Percentiles rank a stretch among this genome's conserved stretches.
phyloP scores from a whole-genome alignment of 2,797 vertebrate species.

The Bradypodion ventrale region DNA sequence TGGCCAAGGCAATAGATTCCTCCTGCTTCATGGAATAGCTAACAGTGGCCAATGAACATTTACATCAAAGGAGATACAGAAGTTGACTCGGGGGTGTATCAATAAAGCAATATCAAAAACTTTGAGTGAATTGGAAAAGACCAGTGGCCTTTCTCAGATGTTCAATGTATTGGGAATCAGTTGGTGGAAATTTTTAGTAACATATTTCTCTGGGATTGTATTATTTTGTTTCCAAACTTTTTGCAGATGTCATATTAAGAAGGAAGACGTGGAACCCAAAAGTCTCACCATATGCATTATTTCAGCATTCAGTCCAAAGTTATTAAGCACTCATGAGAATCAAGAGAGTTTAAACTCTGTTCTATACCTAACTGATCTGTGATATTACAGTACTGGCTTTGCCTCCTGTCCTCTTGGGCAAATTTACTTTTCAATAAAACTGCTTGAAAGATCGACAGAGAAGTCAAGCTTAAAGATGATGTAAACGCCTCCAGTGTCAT shows the following conservation, averaged over 20 bases:
- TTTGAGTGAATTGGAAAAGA: neutral
- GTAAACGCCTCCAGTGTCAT: slow-evolving; percentile 3
- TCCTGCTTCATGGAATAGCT: no score
- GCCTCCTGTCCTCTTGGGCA: slow-evolving; percentile 30
- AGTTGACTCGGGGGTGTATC: neutral
- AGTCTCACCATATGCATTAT: neutral
- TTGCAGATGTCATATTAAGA: neutral
- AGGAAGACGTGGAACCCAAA: neutral
- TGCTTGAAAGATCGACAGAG: slow-evolving; percentile 52
- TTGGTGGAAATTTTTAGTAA: neutral
- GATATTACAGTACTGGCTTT: neutral
- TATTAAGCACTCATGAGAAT: neutral
- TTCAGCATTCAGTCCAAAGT: neutral
- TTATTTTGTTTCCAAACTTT: neutral
- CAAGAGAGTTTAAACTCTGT: neutral
- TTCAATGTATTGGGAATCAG: neutral
- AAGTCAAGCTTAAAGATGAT: slow-evolving; percentile 17
- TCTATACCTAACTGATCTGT: neutral
- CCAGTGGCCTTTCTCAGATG: no score
- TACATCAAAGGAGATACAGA: no score
- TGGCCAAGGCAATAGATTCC: no score
- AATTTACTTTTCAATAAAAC: slow-evolving; percentile 30
- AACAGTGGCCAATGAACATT: no score
- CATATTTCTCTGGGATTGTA: neutral
- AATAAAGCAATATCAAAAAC: neutral